A percentile compares a stretch with the other conserved stretches of the same genome.
phyloP scores from a whole-genome alignment of 1,140 invertebrate genomes.

The Pachyrhynchus sulphureomaculatus region DNA sequence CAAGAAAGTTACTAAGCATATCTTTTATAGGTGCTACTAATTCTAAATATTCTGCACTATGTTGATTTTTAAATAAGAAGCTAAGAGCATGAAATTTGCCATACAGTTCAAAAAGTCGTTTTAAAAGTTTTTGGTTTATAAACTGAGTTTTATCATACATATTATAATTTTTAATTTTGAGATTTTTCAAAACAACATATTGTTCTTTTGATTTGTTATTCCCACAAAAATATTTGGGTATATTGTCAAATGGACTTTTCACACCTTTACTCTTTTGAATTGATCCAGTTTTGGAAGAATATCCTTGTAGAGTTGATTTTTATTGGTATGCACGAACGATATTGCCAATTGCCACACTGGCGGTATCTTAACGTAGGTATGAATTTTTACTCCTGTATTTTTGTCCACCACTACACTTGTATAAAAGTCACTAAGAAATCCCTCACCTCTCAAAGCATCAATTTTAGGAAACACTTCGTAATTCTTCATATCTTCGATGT shows the following conservation, averaged over 20 bases:
- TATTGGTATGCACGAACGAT: not conserved
- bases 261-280: conserved; percentile 3
- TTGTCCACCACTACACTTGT: not conserved
- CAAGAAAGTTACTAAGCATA: not conserved
- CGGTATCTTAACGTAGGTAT: conserved; percentile 3
- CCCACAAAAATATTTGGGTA: conserved; percentile 47
- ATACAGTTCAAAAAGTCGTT: conserved; percentile 23
- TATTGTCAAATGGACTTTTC: conserved; percentile 38
- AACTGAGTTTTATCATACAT: conserved; percentile 15
- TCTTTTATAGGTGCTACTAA: conserved; percentile 5
- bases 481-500: not conserved
- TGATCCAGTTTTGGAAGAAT: conserved; percentile 4
- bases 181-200: conserved; percentile 52
- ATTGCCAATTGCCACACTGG: not conserved
- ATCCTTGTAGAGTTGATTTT: not conserved
- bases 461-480: not conserved
- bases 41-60: conserved; percentile 35
- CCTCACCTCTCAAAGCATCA: conserved; percentile 5
- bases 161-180: conserved; percentile 13
- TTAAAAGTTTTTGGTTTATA: conserved; percentile 15
- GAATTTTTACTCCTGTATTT: not conserved
- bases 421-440: conserved; percentile 18
- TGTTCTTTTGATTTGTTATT: conserved; percentile 48
- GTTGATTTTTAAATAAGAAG: conserved; percentile 51
- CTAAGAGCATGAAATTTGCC: conserved; percentile 42